A percentile compares a stretch with the other conserved stretches of the same genome.
These are phyloP conservation scores for Eurytoma californica DNA, from an alignment of 2,888 invertebrate species.

Conservation along the genomic window DNA sequence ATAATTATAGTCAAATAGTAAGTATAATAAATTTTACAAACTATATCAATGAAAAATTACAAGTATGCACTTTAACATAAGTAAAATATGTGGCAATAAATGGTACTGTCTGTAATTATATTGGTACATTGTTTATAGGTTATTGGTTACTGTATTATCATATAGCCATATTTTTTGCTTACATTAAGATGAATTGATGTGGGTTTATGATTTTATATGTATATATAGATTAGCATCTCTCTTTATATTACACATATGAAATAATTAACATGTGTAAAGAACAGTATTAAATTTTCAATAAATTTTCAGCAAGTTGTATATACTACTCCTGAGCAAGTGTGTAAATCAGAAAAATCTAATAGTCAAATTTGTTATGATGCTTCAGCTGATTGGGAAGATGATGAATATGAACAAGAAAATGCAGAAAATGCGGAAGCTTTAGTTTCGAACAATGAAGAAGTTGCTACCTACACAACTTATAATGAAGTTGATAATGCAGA, in stretches of 20 bases:
- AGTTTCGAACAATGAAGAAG: slow-evolving; percentile 19
- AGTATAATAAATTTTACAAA: slow-evolving; percentile 11
- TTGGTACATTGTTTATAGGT: no score
- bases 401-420: slow-evolving; percentile 64
- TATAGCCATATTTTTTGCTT: no score
- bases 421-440: slow-evolving; percentile 22
- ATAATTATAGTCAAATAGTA: slow-evolving; percentile 20
- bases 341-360: slow-evolving; percentile 49
- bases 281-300: background rate
- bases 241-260: background rate
- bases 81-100: background rate
- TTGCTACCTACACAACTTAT: slow-evolving; percentile 37
- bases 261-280: background rate
- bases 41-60: background rate
- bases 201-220: no score
- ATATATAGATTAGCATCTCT: no score
- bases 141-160: no score
- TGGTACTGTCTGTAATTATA: no score
- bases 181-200: no score
- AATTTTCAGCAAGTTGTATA: slow-evolving; percentile 33
- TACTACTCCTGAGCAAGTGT: background rate
- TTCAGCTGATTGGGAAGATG: slow-evolving; percentile 72
- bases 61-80: background rate
- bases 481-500: slow-evolving; percentile 41
- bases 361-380: slow-evolving; percentile 68